Conservation (phyloP, 2,888 invertebrate species). For the Embidobia sp. region DNA sequence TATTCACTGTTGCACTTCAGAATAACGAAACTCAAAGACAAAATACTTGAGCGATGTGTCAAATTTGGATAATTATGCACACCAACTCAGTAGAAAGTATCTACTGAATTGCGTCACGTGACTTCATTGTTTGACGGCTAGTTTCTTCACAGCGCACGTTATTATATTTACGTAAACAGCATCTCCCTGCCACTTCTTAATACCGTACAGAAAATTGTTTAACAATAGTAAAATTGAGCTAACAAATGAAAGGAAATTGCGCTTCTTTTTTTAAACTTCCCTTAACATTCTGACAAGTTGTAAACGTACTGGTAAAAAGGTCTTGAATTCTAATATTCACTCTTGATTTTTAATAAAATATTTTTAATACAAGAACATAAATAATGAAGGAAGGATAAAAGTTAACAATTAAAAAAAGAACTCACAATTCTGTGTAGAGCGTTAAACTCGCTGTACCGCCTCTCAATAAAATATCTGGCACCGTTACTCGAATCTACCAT, state of each 20-base stretch:
- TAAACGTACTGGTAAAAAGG: no score
- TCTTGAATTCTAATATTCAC: no score
- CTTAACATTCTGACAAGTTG: no score
- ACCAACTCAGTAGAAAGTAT: conserved; percentile 42
- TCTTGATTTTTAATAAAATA: no score
- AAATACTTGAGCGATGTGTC: conserved; percentile 17
- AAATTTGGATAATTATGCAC: conserved; percentile 43
- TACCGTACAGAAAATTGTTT: no score
- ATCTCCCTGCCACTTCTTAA: no score
- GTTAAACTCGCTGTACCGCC: conserved; percentile 84
- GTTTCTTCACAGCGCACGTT: conserved; percentile 28
- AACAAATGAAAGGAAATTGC: no score
- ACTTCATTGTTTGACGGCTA: conserved; percentile 26
- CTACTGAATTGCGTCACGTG: conserved; percentile 32
- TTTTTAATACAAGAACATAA: not conserved
- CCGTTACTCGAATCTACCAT: conserved; percentile 77
- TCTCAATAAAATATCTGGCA: conserved; percentile 81
- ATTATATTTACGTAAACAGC: conserved; percentile 28
- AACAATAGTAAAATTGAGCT: not conserved
- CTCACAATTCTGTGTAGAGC: conserved; percentile 83
- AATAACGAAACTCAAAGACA: conserved; percentile 1
- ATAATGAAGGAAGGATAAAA: conserved; percentile 3
- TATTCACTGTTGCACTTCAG: not conserved
- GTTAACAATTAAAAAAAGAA: conserved; percentile 12
- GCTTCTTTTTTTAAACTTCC: no score